Percentiles rank a stretch among this genome's conserved stretches.
phyloP scores from a whole-genome alignment of 1,140 invertebrate genomes.

The Lepidurus arcticus region DNA sequence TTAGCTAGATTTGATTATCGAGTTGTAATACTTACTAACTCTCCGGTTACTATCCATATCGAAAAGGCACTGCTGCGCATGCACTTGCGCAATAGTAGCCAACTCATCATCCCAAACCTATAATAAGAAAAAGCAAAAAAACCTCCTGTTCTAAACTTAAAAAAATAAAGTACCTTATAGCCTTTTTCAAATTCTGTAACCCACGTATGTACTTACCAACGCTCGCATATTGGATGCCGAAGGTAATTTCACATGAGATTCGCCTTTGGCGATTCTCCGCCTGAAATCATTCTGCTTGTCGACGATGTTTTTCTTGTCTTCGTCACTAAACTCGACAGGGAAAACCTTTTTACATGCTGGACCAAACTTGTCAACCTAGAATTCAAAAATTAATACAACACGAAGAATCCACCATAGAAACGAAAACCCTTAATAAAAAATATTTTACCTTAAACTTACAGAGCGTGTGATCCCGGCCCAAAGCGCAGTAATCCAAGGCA shows the following conservation, averaged over 20 bases:
- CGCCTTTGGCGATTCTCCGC: slow-evolving; percentile 68
- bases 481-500: slow-evolving; percentile 27
- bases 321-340: slow-evolving; percentile 2
- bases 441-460: slow-evolving; percentile 31
- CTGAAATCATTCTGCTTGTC: slow-evolving; percentile 71
- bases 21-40: slow-evolving; percentile 28
- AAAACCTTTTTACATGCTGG: slow-evolving; percentile 16
- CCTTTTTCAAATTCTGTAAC: not conserved
- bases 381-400: not conserved
- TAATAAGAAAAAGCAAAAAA: slow-evolving; percentile 26
- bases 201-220: not conserved
- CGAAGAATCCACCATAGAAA: not conserved
- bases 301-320: slow-evolving; percentile 32
- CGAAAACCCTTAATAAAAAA: not conserved
- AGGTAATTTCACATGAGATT: slow-evolving; percentile 52
- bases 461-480: slow-evolving; percentile 29
- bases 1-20: not conserved
- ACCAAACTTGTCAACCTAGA: slow-evolving; percentile 16
- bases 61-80: slow-evolving; percentile 31
- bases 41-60: slow-evolving; percentile 23
- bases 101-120: slow-evolving; percentile 34
- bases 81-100: slow-evolving; percentile 31
- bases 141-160: not conserved
- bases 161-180: not conserved
- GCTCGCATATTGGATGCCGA: slow-evolving; percentile 61